Percentiles rank a stretch among this genome's conserved stretches.
These are phyloP conservation scores for Cerceris rybyensis DNA, from an alignment of 2,888 invertebrate species.

Conservation along the genomic window DNA sequence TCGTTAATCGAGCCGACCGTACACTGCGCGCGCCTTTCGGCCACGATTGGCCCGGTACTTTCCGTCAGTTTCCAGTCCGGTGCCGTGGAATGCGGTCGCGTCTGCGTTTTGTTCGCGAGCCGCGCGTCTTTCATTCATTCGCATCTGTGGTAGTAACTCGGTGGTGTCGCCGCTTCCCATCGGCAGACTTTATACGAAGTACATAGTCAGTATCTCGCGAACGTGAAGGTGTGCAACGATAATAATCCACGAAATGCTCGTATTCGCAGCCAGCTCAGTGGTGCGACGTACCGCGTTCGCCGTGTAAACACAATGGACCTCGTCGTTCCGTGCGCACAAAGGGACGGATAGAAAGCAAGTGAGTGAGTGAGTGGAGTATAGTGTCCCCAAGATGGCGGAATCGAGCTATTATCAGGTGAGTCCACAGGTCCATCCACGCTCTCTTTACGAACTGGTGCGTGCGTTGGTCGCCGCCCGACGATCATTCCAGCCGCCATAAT, in stretches of 20 bases:
- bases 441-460: conserved; percentile 58
- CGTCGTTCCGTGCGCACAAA: conserved; percentile 71
- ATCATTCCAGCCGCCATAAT: conserved; percentile 55
- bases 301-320: conserved; percentile 73
- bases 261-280: conserved; percentile 20
- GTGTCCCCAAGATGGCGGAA: conserved; percentile 85
- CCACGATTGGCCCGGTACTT: conserved; percentile 63
- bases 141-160: conserved; percentile 47
- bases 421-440: conserved; percentile 65
- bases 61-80: conserved; percentile 71
- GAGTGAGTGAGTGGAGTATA: conserved; percentile 72
- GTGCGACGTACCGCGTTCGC: conserved; percentile 42
- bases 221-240: conserved; percentile 2
- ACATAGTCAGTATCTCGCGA: conserved; percentile 6
- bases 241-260: conserved; percentile 48
- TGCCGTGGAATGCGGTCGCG: conserved; percentile 74
- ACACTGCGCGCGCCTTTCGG: conserved; percentile 23
- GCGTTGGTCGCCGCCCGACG: conserved; percentile 48
- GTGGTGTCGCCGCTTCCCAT: conserved; percentile 31
- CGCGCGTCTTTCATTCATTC: conserved; percentile 70
- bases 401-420: conserved; percentile 87
- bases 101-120: conserved; percentile 61
- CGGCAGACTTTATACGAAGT: conserved; percentile 18
- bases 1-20: not conserved
- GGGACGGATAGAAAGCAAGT: conserved; percentile 77